Percentiles rank a stretch among this genome's conserved stretches.
Conservation (phyloP, 2,888 invertebrate species). For the Xestia ashworthii region DNA sequence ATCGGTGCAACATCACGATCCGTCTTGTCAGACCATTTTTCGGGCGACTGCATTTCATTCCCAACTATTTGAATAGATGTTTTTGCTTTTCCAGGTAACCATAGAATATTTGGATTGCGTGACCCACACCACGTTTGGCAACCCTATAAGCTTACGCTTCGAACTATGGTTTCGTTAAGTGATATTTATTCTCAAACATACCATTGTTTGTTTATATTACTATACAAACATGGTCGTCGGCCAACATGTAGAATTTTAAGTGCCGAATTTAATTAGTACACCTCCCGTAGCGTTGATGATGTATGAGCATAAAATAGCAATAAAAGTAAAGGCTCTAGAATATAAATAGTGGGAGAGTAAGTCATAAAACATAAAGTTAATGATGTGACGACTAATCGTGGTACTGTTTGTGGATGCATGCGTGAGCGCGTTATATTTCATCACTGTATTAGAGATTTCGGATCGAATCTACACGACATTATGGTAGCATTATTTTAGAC, state of each 20-base stretch:
- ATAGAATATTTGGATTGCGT: conserved; percentile 41
- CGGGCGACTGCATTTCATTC: conserved; percentile 44
- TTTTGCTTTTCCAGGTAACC: conserved; percentile 48
- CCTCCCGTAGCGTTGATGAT: conserved; percentile 67
- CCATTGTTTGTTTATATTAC: conserved; percentile 64
- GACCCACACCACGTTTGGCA: conserved; percentile 48
- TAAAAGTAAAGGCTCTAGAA: conserved; percentile 66
- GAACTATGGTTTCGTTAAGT: conserved; percentile 63
- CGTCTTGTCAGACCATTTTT: conserved; percentile 25
- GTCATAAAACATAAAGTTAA: conserved; percentile 60
- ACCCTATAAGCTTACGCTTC: conserved; percentile 50
- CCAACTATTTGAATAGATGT: conserved; percentile 40
- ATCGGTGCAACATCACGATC: conserved; percentile 38
- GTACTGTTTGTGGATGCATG: conserved; percentile 42
- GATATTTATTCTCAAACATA: conserved; percentile 65
- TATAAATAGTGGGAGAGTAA: conserved; percentile 66
- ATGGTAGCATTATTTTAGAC: background rate
- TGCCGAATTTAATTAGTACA: conserved; percentile 70
- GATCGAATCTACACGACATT: conserved; percentile 14
- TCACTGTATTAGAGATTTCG: conserved; percentile 29
- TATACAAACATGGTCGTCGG: conserved; percentile 45
- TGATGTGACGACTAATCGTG: conserved; percentile 59
- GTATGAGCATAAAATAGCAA: conserved; percentile 67
- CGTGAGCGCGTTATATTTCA: conserved; percentile 46
- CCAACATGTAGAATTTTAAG: conserved; percentile 62